These are phyloP conservation scores for Solenodon paradoxus DNA, from an alignment of 2,113 vertebrate genomes.

Conservation along the genomic window DNA sequence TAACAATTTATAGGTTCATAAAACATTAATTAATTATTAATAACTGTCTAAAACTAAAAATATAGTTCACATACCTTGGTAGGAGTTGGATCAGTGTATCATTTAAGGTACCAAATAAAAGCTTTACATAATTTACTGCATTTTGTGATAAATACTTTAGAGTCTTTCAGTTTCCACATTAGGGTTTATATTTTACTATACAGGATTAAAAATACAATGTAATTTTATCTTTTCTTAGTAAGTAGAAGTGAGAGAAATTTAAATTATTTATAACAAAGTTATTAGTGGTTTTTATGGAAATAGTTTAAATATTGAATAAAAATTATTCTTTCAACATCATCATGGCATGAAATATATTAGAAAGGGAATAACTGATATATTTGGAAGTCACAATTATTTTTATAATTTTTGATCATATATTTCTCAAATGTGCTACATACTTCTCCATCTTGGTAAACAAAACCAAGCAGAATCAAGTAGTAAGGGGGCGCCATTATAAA, in stretches of 20 bases:
- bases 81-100: background rate
- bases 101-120: background rate
- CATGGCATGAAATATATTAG: background rate
- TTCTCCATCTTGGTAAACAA: background rate
- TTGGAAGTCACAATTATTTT: background rate
- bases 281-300: background rate
- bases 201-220: background rate
- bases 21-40: background rate
- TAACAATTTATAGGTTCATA: background rate
- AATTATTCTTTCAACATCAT: background rate
- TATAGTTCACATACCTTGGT: background rate
- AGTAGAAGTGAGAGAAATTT: background rate
- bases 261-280: slow-evolving; percentile 2
- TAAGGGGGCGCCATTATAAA: background rate
- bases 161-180: background rate
- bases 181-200: background rate
- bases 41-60: background rate
- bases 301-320: background rate
- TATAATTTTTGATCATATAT: background rate
- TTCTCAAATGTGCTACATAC: background rate
- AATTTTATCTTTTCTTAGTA: slow-evolving; percentile 1
- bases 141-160: background rate
- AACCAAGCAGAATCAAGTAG: background rate
- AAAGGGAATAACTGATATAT: background rate
- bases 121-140: background rate